Conservation (phyloP, 2,888 invertebrate species). For the Rhodophaea formosa region DNA sequence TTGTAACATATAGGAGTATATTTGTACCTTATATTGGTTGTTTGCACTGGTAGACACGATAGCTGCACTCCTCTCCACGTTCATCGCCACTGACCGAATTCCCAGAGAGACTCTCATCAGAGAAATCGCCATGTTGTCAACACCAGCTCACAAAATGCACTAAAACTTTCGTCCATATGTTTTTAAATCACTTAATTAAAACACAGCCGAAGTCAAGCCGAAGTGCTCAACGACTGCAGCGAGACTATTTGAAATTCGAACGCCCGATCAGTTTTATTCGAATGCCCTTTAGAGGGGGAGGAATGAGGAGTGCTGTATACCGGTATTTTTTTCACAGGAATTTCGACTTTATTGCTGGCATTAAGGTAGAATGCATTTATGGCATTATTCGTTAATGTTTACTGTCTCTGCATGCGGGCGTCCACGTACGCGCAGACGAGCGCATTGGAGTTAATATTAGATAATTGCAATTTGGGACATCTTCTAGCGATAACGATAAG, state of each 20-base stretch:
- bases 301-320: slow-evolving; percentile 42
- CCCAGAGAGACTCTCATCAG: slow-evolving; percentile 57
- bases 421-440: slow-evolving; percentile 48
- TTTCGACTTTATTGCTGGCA: slow-evolving; percentile 25
- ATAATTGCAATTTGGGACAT: slow-evolving; percentile 53
- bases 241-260: slow-evolving; percentile 55
- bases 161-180: slow-evolving; percentile 23
- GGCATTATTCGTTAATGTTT: slow-evolving; percentile 31
- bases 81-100: slow-evolving; percentile 52
- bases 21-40: slow-evolving; percentile 59
- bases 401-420: slow-evolving; percentile 31
- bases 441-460: slow-evolving; percentile 22
- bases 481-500: slow-evolving; percentile 33
- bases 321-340: slow-evolving; percentile 29
- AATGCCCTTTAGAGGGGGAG: slow-evolving; percentile 24
- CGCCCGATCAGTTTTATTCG: slow-evolving; percentile 59
- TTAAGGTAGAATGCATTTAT: slow-evolving; percentile 32
- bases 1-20: neutral
- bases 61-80: slow-evolving; percentile 61
- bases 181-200: slow-evolving; percentile 18
- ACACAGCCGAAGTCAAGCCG: slow-evolving; percentile 31
- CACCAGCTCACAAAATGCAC: slow-evolving; percentile 18
- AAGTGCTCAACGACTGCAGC: slow-evolving; percentile 32
- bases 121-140: slow-evolving; percentile 68
- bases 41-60: slow-evolving; percentile 54